A percentile compares a stretch with the other conserved stretches of the same genome.
phyloP scores from a whole-genome alignment of 2,888 invertebrate genomes.

The Pantelozetes paolii region DNA sequence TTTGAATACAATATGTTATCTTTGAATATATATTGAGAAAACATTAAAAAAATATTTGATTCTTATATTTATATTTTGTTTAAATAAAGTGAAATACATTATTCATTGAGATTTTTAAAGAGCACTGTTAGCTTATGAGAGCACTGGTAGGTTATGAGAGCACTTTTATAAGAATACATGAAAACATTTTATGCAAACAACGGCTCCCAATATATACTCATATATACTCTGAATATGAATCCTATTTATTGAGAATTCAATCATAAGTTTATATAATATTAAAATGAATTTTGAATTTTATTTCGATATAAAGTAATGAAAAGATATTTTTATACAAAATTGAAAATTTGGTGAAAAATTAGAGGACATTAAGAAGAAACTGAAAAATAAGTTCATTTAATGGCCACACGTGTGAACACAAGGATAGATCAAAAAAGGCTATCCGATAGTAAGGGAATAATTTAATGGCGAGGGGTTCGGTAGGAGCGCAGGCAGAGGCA shows the following conservation, averaged over 20 bases:
- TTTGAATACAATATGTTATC: constrained; percentile 29
- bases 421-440: background rate
- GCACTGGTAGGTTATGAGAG: background rate
- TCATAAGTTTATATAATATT: too few relatives aligned
- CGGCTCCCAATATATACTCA: background rate
- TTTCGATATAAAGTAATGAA: too few relatives aligned
- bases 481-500: background rate
- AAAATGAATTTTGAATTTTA: too few relatives aligned
- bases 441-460: background rate
- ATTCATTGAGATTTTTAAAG: background rate
- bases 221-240: background rate
- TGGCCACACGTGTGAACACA: constrained; percentile 34
- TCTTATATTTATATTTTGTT: background rate
- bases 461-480: background rate
- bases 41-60: background rate
- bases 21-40: background rate
- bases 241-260: too few relatives aligned
- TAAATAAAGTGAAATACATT: constrained; percentile 19
- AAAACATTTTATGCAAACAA: background rate
- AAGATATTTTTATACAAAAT: background rate
- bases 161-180: background rate
- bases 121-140: background rate
- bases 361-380: background rate
- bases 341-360: constrained; percentile 12
- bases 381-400: background rate